These are phyloP conservation scores for Caenorhabditis sp. DNA, from an alignment of 2,888 invertebrate genomes.

Conservation along the genomic window DNA sequence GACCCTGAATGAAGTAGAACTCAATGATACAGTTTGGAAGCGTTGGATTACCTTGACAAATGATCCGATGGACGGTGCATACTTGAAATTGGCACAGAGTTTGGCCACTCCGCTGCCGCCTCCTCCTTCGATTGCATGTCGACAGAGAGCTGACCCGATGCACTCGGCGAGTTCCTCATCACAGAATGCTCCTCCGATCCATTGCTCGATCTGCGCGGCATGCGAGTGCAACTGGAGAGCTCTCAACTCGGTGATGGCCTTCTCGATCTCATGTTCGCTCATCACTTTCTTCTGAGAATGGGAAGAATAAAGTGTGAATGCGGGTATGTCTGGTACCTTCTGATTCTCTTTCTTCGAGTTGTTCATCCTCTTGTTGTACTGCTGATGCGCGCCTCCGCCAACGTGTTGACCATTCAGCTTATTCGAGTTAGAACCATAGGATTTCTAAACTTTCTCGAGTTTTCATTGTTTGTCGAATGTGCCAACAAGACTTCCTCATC, in stretches of 20 bases:
- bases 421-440: conserved; percentile 66
- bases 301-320: neutral
- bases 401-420: conserved; percentile 64
- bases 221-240: conserved; percentile 62
- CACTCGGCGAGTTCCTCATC: conserved; percentile 71
- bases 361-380: conserved; percentile 60
- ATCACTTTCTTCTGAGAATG: conserved; percentile 67
- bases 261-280: conserved; percentile 67
- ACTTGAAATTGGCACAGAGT: conserved; percentile 73
- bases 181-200: conserved; percentile 73
- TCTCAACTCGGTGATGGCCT: conserved; percentile 64
- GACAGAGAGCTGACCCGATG: conserved; percentile 73
- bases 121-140: conserved; percentile 80
- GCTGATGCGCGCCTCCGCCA: conserved; percentile 47
- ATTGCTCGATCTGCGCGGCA: conserved; percentile 66
- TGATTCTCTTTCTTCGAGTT: conserved; percentile 57
- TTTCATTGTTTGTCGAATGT: conserved; percentile 24
- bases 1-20: conserved; percentile 55
- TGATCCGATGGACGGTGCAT: conserved; percentile 72
- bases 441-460: conserved; percentile 47
- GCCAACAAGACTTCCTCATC: conserved; percentile 30
- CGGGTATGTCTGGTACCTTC: conserved; percentile 25
- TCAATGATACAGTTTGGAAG: neutral
- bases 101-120: conserved; percentile 76
- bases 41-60: conserved; percentile 66